Conservation (phyloP, 2,888 invertebrate genomes). For the Gerris lacustris region DNA sequence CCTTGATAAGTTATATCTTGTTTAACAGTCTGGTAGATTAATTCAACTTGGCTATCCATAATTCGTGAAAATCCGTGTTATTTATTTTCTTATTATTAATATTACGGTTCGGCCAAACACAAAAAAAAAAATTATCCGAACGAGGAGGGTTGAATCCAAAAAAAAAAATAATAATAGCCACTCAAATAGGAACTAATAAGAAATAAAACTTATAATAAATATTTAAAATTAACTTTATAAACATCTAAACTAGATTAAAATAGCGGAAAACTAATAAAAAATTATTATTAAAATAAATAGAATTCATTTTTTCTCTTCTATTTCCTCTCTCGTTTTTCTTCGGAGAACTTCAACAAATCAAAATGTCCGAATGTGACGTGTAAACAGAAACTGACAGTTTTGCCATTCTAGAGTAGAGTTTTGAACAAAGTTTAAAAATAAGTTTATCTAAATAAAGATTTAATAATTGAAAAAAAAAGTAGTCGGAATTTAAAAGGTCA, state of each 20-base stretch:
- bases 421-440: too few species aligned
- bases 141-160: too few species aligned
- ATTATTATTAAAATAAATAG: not conserved
- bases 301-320: not conserved
- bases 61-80: too few species aligned
- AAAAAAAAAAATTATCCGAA: too few species aligned
- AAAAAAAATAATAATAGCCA: not conserved
- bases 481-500: too few species aligned
- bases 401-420: not conserved
- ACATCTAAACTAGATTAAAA: not conserved
- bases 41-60: not conserved
- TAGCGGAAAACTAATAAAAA: not conserved
- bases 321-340: not conserved
- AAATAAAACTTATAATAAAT: not conserved
- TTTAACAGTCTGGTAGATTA: not conserved
- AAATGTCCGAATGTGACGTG: not conserved
- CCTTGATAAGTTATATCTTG: slow-evolving; percentile 1
- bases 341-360: not conserved
- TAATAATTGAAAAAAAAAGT: too few species aligned
- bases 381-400: not conserved
- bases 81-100: too few species aligned
- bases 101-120: too few species aligned
- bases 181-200: not conserved
- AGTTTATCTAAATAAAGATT: too few species aligned
- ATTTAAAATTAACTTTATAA: not conserved